phyloP scores from a whole-genome alignment of 2,888 invertebrate species.

The Noctua janthe region DNA sequence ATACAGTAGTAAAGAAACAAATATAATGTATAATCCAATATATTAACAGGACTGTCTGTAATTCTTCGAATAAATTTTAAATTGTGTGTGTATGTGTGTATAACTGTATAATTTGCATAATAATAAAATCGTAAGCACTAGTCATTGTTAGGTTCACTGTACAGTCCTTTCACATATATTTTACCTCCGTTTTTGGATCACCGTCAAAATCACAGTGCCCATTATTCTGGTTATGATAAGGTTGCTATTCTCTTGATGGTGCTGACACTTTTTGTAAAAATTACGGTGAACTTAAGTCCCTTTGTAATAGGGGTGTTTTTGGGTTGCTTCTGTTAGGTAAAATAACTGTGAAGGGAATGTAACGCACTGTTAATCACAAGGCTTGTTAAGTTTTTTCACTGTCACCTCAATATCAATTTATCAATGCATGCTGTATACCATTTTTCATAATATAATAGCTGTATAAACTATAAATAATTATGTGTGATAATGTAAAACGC shows the following conservation, averaged over 20 bases:
- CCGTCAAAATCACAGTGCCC: not conserved
- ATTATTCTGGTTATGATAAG: not conserved
- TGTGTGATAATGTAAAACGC: constrained; percentile 20
- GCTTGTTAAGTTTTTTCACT: constrained; percentile 49
- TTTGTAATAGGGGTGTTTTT: not conserved
- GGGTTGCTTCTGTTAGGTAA: not conserved
- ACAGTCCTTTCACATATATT: not conserved
- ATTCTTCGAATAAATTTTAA: constrained; percentile 32
- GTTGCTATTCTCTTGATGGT: not conserved
- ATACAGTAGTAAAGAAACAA: not conserved
- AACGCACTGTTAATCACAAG: constrained; percentile 40
- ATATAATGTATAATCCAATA: constrained; percentile 13
- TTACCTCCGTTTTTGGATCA: not conserved
- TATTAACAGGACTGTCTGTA: constrained; percentile 22
- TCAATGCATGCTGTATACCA: constrained; percentile 40
- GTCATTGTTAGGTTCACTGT: constrained; percentile 64
- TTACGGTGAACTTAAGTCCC: not conserved
- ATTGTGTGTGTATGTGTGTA: constrained; percentile 31
- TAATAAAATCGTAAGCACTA: constrained; percentile 62
- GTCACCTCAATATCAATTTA: constrained; percentile 28
- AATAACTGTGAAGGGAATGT: not conserved
- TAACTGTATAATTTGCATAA: constrained; percentile 31
- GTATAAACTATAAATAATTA: not conserved
- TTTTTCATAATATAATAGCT: constrained; percentile 31
- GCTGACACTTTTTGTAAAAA: not conserved